These are phyloP conservation scores for Malacoraja senta DNA, from an alignment of 2,797 vertebrate genomes.

Conservation along the genomic window DNA sequence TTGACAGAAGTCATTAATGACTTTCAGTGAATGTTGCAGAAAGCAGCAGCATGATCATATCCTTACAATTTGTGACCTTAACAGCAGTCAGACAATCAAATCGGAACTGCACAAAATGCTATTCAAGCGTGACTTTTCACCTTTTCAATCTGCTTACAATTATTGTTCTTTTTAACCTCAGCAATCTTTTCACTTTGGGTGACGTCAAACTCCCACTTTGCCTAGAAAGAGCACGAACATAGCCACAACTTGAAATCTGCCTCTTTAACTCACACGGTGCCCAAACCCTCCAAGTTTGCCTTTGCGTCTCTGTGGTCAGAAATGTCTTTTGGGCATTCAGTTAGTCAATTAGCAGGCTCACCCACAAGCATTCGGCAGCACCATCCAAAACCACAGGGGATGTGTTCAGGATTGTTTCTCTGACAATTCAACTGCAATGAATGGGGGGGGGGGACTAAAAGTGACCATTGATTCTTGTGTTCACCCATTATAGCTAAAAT, in stretches of 20 bases:
- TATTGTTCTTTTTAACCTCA: slow-evolving; percentile 8
- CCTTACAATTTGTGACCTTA: neutral
- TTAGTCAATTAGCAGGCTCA: slow-evolving; percentile 18
- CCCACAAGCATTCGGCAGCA: slow-evolving; percentile 25
- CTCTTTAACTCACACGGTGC: slow-evolving; percentile 10
- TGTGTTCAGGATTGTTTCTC: slow-evolving; percentile 25
- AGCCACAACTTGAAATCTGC: neutral
- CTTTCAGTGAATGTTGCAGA: neutral
- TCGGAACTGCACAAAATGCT: slow-evolving; percentile 6
- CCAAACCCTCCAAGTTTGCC: neutral
- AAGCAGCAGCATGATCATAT: neutral
- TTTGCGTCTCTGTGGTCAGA: neutral
- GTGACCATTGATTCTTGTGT: slow-evolving; percentile 12
- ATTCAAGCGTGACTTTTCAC: slow-evolving; percentile 37
- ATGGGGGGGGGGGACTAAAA: neutral
- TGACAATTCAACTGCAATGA: neutral
- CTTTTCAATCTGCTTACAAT: neutral
- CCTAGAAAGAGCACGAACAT: neutral
- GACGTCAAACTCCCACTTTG: slow-evolving; percentile 28
- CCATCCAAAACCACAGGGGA: neutral
- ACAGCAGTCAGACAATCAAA: neutral
- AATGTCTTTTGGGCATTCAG: neutral
- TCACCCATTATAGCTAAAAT: slow-evolving; percentile 15
- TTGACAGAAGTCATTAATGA: neutral
- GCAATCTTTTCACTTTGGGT: neutral